phyloP scores from a whole-genome alignment of 35 echinoderm and acorn worm genomes.

The Lytechinus variegatus region DNA sequence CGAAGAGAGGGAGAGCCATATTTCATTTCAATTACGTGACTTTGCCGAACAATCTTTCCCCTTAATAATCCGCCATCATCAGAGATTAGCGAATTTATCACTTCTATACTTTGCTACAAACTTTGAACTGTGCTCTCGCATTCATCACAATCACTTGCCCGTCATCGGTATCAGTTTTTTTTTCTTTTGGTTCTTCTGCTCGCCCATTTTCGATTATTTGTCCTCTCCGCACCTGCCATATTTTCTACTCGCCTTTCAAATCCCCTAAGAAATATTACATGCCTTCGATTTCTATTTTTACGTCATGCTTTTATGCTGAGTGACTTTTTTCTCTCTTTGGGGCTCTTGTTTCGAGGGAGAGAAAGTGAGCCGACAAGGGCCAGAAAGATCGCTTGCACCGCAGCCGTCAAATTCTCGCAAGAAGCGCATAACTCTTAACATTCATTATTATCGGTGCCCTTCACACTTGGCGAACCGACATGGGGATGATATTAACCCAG shows the following conservation, averaged over 20 bases:
- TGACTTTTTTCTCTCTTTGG: not conserved
- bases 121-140: not conserved
- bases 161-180: not conserved
- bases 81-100: not conserved
- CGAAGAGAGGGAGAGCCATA: not conserved
- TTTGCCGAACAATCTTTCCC: not conserved
- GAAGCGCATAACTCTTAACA: not conserved
- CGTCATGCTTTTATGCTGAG: constrained; percentile 17
- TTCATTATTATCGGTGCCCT: not conserved
- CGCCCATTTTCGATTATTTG: not conserved
- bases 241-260: not conserved
- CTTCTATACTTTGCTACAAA: not conserved
- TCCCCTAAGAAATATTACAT: constrained; percentile 4
- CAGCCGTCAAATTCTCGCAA: not conserved
- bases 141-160: not conserved
- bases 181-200: not conserved
- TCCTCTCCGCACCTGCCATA: not conserved
- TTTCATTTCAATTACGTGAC: constrained; percentile 12
- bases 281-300: constrained; percentile 19
- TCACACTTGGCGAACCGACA: not conserved
- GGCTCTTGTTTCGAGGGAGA: not conserved
- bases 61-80: not conserved
- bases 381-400: not conserved
- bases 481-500: not conserved
- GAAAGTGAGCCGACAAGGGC: not conserved